phyloP scores from a whole-genome alignment of 2,797 vertebrate species.

The Channallabes apus region DNA sequence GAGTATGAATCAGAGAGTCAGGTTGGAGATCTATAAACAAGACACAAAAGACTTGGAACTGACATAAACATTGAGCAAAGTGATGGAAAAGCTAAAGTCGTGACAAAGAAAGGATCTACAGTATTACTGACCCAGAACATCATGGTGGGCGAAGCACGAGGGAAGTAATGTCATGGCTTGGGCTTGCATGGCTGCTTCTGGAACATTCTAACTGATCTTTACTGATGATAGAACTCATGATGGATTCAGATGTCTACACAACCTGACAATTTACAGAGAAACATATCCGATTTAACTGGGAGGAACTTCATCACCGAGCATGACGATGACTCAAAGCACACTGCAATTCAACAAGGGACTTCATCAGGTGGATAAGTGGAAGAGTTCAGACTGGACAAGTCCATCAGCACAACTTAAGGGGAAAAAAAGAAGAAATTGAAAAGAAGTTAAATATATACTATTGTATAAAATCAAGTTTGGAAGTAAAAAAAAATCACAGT shows the following conservation, averaged over 20 bases:
- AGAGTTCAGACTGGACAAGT: too few relatives aligned
- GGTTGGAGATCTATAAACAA: neutral
- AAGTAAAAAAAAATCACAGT: too few relatives aligned
- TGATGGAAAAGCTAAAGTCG: neutral
- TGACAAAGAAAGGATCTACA: neutral
- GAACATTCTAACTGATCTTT: neutral
- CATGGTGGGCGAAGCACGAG: neutral
- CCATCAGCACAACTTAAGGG: too few relatives aligned
- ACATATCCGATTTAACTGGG: neutral
- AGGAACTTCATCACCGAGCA: neutral
- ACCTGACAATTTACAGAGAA: neutral
- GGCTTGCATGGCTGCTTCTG: neutral
- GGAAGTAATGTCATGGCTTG: neutral
- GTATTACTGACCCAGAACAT: neutral
- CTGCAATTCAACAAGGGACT: too few relatives aligned
- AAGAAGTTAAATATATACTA: too few relatives aligned
- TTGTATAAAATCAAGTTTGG: too few relatives aligned
- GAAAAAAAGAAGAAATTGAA: too few relatives aligned
- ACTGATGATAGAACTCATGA: neutral
- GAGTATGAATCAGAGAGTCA: neutral
- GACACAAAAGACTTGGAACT: neutral
- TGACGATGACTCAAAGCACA: too few relatives aligned
- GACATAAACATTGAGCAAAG: neutral
- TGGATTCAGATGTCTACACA: neutral
- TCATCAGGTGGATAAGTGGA: too few relatives aligned